Conservation (phyloP, 2,113 vertebrate species). For the Eira barbara region DNA sequence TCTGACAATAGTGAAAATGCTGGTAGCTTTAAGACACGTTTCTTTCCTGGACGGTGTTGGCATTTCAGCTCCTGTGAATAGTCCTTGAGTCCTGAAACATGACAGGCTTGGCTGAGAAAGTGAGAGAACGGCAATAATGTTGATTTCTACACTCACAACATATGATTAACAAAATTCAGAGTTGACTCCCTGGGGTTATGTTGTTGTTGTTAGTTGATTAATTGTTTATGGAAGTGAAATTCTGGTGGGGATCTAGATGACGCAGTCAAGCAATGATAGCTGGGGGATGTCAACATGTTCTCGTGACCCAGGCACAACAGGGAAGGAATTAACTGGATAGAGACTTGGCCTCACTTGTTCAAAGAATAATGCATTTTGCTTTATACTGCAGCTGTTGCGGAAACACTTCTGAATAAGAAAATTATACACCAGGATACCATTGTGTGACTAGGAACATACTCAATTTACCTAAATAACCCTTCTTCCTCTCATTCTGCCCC, state of each 20-base stretch:
- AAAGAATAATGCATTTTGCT: not conserved
- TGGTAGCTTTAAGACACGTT: not conserved
- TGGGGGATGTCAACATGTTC: not conserved
- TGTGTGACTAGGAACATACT: not conserved
- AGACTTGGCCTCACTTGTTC: not conserved
- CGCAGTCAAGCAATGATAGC: not conserved
- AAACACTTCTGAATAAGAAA: slow-evolving; percentile 31
- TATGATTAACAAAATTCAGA: not conserved
- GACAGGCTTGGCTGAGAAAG: not conserved
- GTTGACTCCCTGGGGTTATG: not conserved
- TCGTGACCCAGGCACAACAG: not conserved
- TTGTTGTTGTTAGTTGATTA: not conserved
- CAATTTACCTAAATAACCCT: not conserved
- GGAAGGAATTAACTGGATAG: not conserved
- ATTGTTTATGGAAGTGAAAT: not conserved
- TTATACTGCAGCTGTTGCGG: not conserved
- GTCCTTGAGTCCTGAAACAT: not conserved
- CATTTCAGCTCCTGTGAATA: not conserved
- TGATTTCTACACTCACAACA: not conserved
- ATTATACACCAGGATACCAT: not conserved
- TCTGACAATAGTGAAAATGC: not conserved
- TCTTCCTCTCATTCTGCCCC: not conserved
- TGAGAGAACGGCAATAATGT: not conserved
- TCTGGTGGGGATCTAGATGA: not conserved
- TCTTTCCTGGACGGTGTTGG: not conserved